Base-by-base conservation (phyloP, 2,113 vertebrate genomes). In the Anolis carolinensis region DNA sequence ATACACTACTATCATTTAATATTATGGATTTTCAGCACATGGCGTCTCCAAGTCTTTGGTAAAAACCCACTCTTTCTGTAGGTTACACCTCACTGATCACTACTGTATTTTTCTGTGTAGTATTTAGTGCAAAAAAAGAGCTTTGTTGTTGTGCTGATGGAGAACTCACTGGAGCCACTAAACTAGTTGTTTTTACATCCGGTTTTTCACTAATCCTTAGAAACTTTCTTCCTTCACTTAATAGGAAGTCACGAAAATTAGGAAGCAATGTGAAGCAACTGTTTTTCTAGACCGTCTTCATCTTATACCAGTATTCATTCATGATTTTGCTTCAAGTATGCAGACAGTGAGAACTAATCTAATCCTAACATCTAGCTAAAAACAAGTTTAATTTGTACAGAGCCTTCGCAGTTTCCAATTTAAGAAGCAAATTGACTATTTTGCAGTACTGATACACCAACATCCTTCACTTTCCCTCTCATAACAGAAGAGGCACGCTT, bases 311-410 rank as follows among this genome's bases (percentile, higher is more conserved):
- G 32, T 30, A 83, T 71, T 72, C 65, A 86, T 68, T 92, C 87
- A 86, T 91, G 71, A 16, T 81, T 23, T 82, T 89, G 71, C 20
- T 88, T 85, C 59, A 87, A 81, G 88, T 91, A 68, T 76, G 32
- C 55, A 87, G 77, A 70, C 65, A 91, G 25, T 7, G 4, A 81
- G 30, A 39, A 21, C 85, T 88, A 86, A 82, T 80, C 44, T 68
- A 87, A 88, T 83, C 76, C 78, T 83, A 82, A 93, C 91, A 88
- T 71, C 9, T n/a, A 80, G 79, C 81, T 83, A 84, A 78, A 68
- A 90, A 89, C 84, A 80, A 6, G 36, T 70, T 76, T 67, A 59
- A 18, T 91, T 90, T 79, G 76, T 87, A 86, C 1, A 73, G 10
- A 73, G 73, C n/a, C 89, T 91, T 86, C 82, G 84, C 55, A 70